These are phyloP conservation scores for Poecilia picta DNA, from an alignment of 2,797 vertebrate species.

Conservation along the genomic window DNA sequence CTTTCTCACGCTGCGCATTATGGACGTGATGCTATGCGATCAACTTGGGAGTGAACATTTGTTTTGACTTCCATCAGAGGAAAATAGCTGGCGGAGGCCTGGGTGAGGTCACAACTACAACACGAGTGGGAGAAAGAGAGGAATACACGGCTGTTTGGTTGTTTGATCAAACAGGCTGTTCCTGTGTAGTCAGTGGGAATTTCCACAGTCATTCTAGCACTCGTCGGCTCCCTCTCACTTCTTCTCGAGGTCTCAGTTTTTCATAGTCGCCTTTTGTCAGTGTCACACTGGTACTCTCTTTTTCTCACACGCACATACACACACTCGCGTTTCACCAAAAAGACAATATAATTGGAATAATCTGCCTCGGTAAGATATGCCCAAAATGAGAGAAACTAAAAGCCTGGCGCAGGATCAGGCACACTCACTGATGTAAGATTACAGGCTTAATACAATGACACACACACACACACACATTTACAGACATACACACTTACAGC, in stretches of 20 bases:
- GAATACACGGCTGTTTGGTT: conserved; percentile 61
- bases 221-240: conserved; percentile 52
- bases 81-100: conserved; percentile 48
- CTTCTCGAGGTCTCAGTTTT: conserved; percentile 57
- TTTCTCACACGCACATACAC: conserved; percentile 23
- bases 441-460: conserved; percentile 58
- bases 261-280: conserved; percentile 59
- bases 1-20: conserved; percentile 45
- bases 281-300: conserved; percentile 31
- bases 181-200: conserved; percentile 74
- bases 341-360: conserved; percentile 69
- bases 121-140: conserved; percentile 45
- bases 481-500: conserved; percentile 21
- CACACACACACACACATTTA: conserved; percentile 21
- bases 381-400: conserved; percentile 70
- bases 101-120: conserved; percentile 65
- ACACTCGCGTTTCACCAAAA: conserved; percentile 39
- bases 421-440: conserved; percentile 67
- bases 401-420: conserved; percentile 58
- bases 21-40: conserved; percentile 34
- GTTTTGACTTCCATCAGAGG: conserved; percentile 54
- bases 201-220: conserved; percentile 73
- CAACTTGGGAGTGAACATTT: conserved; percentile 37
- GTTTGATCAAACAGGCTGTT: conserved; percentile 67
- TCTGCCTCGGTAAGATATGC: conserved; percentile 58